Evolutionary conservation across 2,797 vertebrate species (phyloP).

Genomic region (Bufotes viridis): DNA sequence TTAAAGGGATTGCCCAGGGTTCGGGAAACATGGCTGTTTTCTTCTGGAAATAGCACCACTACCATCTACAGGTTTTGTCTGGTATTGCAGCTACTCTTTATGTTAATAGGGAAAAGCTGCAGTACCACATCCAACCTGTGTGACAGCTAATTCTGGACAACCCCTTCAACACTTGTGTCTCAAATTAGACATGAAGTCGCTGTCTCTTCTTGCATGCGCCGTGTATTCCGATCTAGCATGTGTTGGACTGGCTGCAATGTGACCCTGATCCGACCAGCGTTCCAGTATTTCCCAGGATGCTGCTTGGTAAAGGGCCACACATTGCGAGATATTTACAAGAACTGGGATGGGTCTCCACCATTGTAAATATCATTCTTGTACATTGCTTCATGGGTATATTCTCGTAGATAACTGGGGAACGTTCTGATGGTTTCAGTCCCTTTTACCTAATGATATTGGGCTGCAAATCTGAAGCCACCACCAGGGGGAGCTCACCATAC

Average conservation of each 20-base stretch:
- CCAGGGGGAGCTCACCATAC: not conserved
- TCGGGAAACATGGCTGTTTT: too few species aligned
- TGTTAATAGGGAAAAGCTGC: too few species aligned
- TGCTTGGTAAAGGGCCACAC: not conserved
- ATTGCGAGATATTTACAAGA: not conserved
- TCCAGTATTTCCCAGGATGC: not conserved
- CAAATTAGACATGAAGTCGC: not conserved
- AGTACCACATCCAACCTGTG: too few species aligned
- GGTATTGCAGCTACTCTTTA: too few species aligned
- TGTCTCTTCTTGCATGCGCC: not conserved
- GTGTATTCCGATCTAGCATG: not conserved
- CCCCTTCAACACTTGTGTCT: not conserved
- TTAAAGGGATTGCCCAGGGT: too few species aligned
- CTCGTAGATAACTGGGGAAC: not conserved
- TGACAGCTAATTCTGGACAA: too few species aligned
- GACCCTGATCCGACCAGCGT: not conserved
- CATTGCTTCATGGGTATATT: not conserved
- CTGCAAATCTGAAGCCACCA: not conserved
- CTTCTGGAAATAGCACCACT: too few species aligned
- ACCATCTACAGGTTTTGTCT: too few species aligned
- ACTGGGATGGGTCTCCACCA: not conserved
- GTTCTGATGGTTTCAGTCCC: too few species aligned
- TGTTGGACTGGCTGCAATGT: not conserved
- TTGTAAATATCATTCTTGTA: not conserved
- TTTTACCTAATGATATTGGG: too few species aligned